A percentile compares a stretch with the other conserved stretches of the same genome.
Evolutionary conservation across 2,797 vertebrate genomes (phyloP).

Genomic region (Anas bahamensis): DNA sequence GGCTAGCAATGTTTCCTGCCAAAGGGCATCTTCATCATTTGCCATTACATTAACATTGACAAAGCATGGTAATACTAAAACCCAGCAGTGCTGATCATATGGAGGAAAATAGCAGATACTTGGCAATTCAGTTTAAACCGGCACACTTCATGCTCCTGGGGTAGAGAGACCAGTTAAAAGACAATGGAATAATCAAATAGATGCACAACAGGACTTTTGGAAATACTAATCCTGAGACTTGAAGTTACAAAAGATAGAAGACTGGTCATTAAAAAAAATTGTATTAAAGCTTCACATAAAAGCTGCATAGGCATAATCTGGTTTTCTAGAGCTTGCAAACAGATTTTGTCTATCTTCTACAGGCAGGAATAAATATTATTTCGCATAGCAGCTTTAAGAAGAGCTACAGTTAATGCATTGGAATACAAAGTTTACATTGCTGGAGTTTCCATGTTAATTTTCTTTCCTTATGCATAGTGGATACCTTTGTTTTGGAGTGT

Average conservation of each 20-base stretch:
- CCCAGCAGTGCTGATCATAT: constrained; percentile 56
- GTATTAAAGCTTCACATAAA: neutral
- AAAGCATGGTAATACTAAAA: constrained; percentile 64
- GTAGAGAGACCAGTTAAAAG: constrained; percentile 42
- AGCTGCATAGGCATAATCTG: neutral
- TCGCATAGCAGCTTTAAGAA: neutral
- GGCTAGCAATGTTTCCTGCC: constrained; percentile 74
- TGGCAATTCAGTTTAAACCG: constrained; percentile 29
- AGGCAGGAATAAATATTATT: constrained; percentile 50
- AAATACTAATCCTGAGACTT: constrained; percentile 51
- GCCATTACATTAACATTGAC: constrained; percentile 76
- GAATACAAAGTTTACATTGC: constrained; percentile 30
- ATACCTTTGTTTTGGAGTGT: neutral
- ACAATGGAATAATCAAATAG: constrained; percentile 59
- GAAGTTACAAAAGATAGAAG: constrained; percentile 14
- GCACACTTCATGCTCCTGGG: neutral
- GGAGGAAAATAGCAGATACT: constrained; percentile 40
- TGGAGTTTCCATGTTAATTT: neutral
- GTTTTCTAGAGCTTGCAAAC: neutral
- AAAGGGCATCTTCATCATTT: constrained; percentile 79
- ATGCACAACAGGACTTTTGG: constrained; percentile 43
- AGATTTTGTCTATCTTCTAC: constrained; percentile 41
- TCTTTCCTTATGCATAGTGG: neutral
- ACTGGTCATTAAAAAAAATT: neutral
- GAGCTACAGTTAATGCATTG: constrained; percentile 23